Evolutionary conservation across 1,140 invertebrate species (phyloP), one percentile per base, ranked within the genome.

Genomic region (Schmidtea mediterranea): DNA sequence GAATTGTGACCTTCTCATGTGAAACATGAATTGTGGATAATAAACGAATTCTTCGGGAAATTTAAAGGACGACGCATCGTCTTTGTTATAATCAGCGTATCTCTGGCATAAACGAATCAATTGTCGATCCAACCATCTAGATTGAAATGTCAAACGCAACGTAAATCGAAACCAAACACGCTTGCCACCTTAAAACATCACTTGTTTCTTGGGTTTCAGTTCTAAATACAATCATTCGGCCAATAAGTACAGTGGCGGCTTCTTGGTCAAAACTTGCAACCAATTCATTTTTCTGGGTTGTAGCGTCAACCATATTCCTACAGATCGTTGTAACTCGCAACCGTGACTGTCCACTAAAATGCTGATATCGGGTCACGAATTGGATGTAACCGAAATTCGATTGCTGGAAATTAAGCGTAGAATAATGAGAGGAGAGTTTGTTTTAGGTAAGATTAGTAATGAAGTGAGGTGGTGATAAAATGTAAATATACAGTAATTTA

Each of bases 11-110:
- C 92, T 73, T 51, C 92, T 71, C 54, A 98, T 68, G 66, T 98
- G 92, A 65, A 97, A 99, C 84, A 98, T 97, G 64, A 97, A 98
- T 63, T 97, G 90, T 23, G 92, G 92, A 69, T 94, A 98, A 13
- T 98, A 68, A 43, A 80, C 83, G 64, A 97, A 98, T 63, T 90
- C 92, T 61, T 94, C 87, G 16, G 79, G 76, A 32, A 97, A 74
- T 52, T 83, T 72, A 69, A 98, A 97, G 48, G 82, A 86, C 58
- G 82, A 82, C 1, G 86, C 83, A 70, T 95, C 86, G 60, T 98
- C 89, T 62, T 92, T 94, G 49, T 76, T 75, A 64, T 90, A 99
- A 60, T 97, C 86, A 43, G 87, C 92, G 69, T 8, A 49, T 32
- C 26, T 41, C 26, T 49, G 48, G 15, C 39, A 49, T 45, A 49